Evolutionary conservation across 2,888 invertebrate genomes (phyloP).

Genomic region (Leptinotarsa haldemani): DNA sequence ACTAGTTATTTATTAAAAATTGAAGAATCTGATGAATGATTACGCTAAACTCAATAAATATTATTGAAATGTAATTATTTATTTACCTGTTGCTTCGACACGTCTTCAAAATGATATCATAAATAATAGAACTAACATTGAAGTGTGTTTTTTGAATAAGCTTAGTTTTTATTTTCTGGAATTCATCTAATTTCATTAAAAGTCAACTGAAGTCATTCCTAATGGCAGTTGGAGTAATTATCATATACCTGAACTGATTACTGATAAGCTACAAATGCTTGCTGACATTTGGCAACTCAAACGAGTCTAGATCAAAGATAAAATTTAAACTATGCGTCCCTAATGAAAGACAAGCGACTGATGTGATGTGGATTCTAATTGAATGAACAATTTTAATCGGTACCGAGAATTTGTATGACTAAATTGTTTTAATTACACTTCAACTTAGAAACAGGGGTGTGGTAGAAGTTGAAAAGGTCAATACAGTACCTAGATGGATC

Average conservation of each 20-base stretch:
- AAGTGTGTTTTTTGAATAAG: no score
- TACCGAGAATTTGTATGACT: background rate
- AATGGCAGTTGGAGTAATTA: background rate
- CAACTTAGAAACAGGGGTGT: background rate
- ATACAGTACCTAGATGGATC: no score
- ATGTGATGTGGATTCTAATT: constrained; percentile 2
- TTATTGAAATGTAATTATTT: no score
- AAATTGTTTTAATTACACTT: background rate
- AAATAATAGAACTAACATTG: no score
- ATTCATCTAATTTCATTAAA: background rate
- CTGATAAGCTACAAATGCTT: background rate
- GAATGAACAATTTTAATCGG: background rate
- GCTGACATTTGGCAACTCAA: background rate
- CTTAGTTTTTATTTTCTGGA: no score
- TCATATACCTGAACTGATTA: constrained; percentile 4
- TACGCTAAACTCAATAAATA: no score
- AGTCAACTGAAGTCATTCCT: background rate
- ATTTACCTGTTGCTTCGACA: no score
- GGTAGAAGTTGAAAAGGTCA: background rate
- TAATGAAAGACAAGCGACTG: constrained; percentile 13
- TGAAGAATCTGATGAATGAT: no score
- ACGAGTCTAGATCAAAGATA: constrained; percentile 15
- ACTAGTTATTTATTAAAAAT: no score
- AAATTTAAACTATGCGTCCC: constrained; percentile 9
- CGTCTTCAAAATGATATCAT: no score